Base-by-base conservation (phyloP, 2,797 vertebrate genomes). In the Knipowitschia caucasica region DNA sequence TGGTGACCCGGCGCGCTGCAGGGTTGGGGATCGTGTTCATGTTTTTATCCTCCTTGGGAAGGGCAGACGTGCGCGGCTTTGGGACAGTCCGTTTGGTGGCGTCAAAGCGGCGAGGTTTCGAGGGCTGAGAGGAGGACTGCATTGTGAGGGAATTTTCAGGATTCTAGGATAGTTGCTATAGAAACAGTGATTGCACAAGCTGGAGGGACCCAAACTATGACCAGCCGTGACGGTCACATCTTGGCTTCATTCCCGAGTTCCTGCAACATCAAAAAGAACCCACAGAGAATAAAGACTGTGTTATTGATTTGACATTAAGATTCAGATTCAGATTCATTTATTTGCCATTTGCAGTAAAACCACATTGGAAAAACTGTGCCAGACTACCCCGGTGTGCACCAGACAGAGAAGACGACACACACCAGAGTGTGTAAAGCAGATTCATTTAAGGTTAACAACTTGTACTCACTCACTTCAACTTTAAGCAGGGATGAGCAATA, bases 41-140 rank as follows among this genome's bases (percentile, higher is more conserved):
- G 70, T 90, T 90, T 82, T 91, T 91, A 56, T 91, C 89, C 64
- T 91, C 91, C 62, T 68, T 89, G 61, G 83, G 87, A 51, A 71
- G 59, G 33, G 69, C 71, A 1, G 75, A 60, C 15, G 59, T 79
- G 5, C 73, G 64, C 60, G 83, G 44, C 81, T 89, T 91, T 39
- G 80, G 57, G 59, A 72, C 38, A 24, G 81, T 71, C 57, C 84
- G 85, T 49, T 80, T 85, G 71, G 60, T 81, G 49, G 53, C 55
- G 14, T 90, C 89, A 54, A 91, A 86, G 47, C 86, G 87, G 9
- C 87, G 86, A 1, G 87, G 81, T 69, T 91, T 88, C 9, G 70
- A 39, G 14, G 86, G 78, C 72, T 88, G 80, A 46, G 89, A 82
- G 50, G 88, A 86, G 31, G 89, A 88, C 57, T 91, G 89, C 91